Evolutionary conservation across 1,140 invertebrate genomes (phyloP), one percentile per base, ranked within the genome.

Genomic region (Drosophila asahinai): DNA sequence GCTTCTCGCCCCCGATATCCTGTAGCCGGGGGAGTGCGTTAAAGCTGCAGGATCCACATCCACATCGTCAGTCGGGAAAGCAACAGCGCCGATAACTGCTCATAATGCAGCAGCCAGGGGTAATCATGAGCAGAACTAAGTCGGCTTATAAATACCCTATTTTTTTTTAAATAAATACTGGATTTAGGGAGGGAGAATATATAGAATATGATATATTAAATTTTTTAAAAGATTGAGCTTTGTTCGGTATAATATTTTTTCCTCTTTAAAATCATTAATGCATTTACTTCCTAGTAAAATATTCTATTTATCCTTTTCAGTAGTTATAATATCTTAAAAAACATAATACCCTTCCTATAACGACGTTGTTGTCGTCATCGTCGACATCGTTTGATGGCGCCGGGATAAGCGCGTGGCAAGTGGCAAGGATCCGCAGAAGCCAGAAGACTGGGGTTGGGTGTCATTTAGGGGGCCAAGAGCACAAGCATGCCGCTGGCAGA

Each of bases 301-400:
- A n/a, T 11, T 40, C 9, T 0, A 25, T 14, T 11, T 19, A 11
- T 11, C 14, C 19, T 11, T 1, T 0, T 2, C 4, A 17, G 14
- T 12, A 38, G 17, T 17, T 17, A 17, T 3, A 52, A 63, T 48
- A 40, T 22, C 27, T 40, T 9, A 14, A 9, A 47, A 25, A 30
- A 33, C 33, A 27, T 33, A 6, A 77, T 78, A 78, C 74, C 57
- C 75, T 78, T 11, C 51, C 57, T 52, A 51, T 36, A 68, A 66
- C 61, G 58, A 67, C 49, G 55, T 62, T 79, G 76, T 61, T 65
- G 80, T 78, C 61, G 58, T 42, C 68, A 55, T 59, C 67, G 81
- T 78, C 83, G 68, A 77, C 84, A 89, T 89, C 84, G 84, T 84
- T 87, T 87, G 84, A 87, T 87, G 84, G 55, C 74, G 81, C 80